These are phyloP conservation scores for Therioaphis trifolii DNA, from an alignment of 2,888 invertebrate genomes.

Conservation along the genomic window DNA sequence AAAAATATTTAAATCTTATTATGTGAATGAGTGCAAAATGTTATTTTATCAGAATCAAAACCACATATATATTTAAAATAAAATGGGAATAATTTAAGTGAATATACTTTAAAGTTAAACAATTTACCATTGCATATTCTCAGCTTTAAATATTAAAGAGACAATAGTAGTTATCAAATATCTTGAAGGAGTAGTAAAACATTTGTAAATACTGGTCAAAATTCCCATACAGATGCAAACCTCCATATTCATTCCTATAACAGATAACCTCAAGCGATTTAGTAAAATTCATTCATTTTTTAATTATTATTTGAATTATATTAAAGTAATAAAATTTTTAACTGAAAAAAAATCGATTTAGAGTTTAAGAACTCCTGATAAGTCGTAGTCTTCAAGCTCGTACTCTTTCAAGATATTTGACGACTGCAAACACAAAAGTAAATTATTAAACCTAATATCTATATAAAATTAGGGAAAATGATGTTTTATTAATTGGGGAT, in stretches of 20 bases:
- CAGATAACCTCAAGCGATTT: conserved; percentile 44
- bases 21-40: too few species aligned
- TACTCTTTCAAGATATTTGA: conserved; percentile 57
- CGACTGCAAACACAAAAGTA: conserved; percentile 57
- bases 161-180: conserved; percentile 50
- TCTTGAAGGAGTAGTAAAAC: conserved; percentile 50
- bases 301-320: conserved; percentile 21
- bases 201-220: conserved; percentile 30
- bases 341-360: conserved; percentile 26
- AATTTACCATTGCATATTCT: conserved; percentile 10
- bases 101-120: conserved; percentile 4
- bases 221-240: conserved; percentile 42
- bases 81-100: not conserved
- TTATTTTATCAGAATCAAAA: too few species aligned
- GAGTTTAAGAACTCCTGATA: conserved; percentile 41
- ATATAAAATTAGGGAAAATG: conserved; percentile 3
- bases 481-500: not conserved
- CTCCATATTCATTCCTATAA: conserved; percentile 55
- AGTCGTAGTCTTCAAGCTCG: conserved; percentile 43
- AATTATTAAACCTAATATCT: conserved; percentile 46
- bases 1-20: too few species aligned
- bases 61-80: too few species aligned
- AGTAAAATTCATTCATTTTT: conserved; percentile 8
- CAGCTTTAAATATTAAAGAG: conserved; percentile 2
- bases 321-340: not conserved